Percentiles rank a stretch among this genome's conserved stretches.
phyloP scores from a whole-genome alignment of 2,797 vertebrate species.

The Mus minutoides region DNA sequence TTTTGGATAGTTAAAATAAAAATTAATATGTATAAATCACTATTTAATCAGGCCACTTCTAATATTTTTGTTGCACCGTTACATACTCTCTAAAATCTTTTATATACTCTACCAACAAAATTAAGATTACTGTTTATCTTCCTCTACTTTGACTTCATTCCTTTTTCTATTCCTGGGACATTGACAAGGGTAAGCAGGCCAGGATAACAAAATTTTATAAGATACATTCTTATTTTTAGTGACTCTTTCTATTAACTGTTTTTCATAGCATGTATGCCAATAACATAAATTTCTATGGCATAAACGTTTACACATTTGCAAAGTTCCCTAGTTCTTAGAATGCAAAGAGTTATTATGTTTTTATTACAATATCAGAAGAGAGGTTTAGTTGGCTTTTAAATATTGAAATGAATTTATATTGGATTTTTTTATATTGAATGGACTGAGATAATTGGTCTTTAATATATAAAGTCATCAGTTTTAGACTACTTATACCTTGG shows the following conservation, averaged over 20 bases:
- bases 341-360: background rate
- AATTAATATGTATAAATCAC: background rate
- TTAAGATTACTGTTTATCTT: background rate
- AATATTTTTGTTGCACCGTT: background rate
- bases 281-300: background rate
- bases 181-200: background rate
- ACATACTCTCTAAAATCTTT: background rate
- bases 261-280: background rate
- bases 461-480: background rate
- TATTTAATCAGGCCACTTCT: background rate
- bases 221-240: background rate
- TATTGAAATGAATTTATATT: background rate
- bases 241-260: no score
- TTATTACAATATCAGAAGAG: background rate
- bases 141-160: background rate
- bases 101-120: background rate
- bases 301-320: background rate
- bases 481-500: background rate
- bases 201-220: background rate
- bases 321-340: background rate
- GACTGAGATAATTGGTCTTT: background rate
- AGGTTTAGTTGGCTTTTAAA: background rate
- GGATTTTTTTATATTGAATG: background rate
- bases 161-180: background rate
- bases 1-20: background rate